Evolutionary conservation across 2,797 vertebrate genomes (phyloP).

Genomic region (Parauchenoglanis punctatus): DNA sequence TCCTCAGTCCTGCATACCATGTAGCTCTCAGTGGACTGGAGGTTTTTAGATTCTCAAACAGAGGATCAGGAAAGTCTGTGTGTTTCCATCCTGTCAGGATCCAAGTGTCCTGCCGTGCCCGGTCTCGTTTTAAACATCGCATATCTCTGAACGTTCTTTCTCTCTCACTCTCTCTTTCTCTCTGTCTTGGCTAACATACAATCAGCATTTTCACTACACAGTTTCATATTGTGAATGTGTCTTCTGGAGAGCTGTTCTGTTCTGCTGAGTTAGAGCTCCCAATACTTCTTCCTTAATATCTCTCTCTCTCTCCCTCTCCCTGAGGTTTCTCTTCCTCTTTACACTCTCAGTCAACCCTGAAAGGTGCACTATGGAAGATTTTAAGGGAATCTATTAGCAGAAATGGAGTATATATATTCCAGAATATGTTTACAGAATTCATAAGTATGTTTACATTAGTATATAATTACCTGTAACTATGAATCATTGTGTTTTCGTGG

Average conservation of each 20-base stretch:
- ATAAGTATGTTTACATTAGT: too few species aligned
- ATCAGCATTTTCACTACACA: background rate
- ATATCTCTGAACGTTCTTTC: slow-evolving; percentile 44
- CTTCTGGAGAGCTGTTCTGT: slow-evolving; percentile 70
- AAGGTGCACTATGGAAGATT: too few species aligned
- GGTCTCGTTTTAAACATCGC: slow-evolving; percentile 24
- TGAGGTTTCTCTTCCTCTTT: background rate
- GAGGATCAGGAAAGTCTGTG: slow-evolving; percentile 59
- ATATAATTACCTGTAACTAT: too few species aligned
- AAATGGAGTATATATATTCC: too few species aligned
- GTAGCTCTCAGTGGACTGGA: slow-evolving; percentile 59
- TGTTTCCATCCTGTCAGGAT: slow-evolving; percentile 75
- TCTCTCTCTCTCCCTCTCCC: background rate
- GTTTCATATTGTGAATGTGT: slow-evolving; percentile 53
- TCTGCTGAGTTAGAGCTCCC: slow-evolving; percentile 49
- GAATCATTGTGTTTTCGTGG: too few species aligned
- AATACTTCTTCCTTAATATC: slow-evolving; percentile 44
- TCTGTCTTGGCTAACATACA: slow-evolving; percentile 51
- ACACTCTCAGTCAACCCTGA: background rate
- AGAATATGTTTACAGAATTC: too few species aligned
- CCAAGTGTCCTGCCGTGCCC: slow-evolving; percentile 46
- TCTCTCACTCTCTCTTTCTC: slow-evolving; percentile 56
- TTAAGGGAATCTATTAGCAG: too few species aligned
- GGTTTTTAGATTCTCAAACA: slow-evolving; percentile 59
- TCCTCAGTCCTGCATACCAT: slow-evolving; percentile 62